Conservation (phyloP, 2,797 vertebrate species). For the Echeneis naucrates region DNA sequence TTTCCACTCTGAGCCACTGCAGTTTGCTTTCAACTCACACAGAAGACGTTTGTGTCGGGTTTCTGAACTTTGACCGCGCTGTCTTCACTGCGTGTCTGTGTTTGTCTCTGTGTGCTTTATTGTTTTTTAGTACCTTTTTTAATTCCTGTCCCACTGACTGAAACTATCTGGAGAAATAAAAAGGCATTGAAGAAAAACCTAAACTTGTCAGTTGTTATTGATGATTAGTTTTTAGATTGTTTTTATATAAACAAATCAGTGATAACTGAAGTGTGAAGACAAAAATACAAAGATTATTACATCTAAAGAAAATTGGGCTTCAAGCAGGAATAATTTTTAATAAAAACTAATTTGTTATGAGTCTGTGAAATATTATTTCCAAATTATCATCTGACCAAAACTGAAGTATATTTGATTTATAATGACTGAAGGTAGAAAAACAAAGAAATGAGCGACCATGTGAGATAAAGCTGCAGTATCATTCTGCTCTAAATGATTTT, state of each 20-base stretch:
- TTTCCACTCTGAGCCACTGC: constrained; percentile 51
- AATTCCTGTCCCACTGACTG: constrained; percentile 44
- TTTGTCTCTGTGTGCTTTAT: background rate
- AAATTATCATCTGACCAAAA: no score
- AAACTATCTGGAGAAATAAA: constrained; percentile 66
- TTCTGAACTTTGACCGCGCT: background rate
- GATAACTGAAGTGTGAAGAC: background rate
- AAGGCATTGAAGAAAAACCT: constrained; percentile 39
- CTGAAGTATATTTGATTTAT: no score
- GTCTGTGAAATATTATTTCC: no score
- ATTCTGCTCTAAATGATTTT: no score
- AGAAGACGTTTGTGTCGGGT: constrained; percentile 1
- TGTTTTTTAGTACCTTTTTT: constrained; percentile 10
- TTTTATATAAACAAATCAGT: background rate
- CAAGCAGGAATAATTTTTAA: no score
- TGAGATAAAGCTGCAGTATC: no score
- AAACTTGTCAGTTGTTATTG: constrained; percentile 7
- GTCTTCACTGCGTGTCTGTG: constrained; percentile 5
- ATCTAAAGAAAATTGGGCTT: no score
- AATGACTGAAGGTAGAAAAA: no score
- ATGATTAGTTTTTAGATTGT: constrained; percentile 8
- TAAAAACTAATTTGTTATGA: no score
- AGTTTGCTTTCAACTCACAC: constrained; percentile 12
- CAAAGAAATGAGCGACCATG: no score
- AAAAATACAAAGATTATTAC: background rate